phyloP scores from a whole-genome alignment of 1,140 invertebrate genomes.

The Teleogryllus occipitalis region DNA sequence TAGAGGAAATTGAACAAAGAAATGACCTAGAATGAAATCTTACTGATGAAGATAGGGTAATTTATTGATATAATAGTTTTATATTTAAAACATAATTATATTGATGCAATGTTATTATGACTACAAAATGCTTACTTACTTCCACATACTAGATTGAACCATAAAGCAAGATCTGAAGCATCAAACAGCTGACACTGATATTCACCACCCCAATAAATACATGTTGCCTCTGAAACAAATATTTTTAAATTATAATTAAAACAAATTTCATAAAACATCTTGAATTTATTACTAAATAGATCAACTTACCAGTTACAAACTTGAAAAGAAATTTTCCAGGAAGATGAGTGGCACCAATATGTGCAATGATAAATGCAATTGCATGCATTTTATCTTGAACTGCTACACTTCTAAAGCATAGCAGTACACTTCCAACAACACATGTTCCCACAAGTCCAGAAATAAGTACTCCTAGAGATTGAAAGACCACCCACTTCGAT shows the following conservation, averaged over 20 bases:
- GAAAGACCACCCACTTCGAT: not conserved
- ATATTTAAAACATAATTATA: too few relatives aligned
- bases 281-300: not conserved
- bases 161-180: not conserved
- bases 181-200: not conserved
- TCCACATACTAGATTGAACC: not conserved
- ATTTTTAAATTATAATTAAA: too few relatives aligned
- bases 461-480: not conserved
- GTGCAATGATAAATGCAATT: not conserved
- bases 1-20: too few relatives aligned
- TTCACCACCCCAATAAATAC: not conserved
- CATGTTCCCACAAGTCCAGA: not conserved
- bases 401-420: slow-evolving; percentile 7
- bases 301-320: not conserved
- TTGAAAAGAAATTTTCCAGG: not conserved
- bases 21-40: too few relatives aligned
- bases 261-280: too few relatives aligned
- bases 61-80: too few relatives aligned
- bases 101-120: not conserved
- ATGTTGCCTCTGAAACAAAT: not conserved
- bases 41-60: too few relatives aligned
- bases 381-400: not conserved
- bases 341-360: not conserved
- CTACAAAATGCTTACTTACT: not conserved
- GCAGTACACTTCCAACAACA: not conserved